phyloP scores from a whole-genome alignment of 1,140 invertebrate species.

The Wiebesia pumilae region DNA sequence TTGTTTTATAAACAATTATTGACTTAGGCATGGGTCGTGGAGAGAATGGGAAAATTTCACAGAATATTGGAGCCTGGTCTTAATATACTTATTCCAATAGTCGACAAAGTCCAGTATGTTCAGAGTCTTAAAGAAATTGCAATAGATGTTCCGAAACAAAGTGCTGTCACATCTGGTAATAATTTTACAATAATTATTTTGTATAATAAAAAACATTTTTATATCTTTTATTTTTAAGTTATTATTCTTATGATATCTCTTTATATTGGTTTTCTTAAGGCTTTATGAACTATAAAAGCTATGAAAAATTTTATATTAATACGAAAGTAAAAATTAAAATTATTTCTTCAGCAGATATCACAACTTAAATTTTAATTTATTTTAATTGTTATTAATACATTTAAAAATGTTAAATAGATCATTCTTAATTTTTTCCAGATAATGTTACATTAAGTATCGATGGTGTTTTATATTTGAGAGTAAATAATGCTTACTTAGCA shows the following conservation, averaged over 20 bases:
- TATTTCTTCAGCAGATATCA: too few relatives aligned
- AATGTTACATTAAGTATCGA: constrained; percentile 98
- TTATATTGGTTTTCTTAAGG: too few relatives aligned
- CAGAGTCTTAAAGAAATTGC: constrained; percentile 99
- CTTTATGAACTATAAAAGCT: too few relatives aligned
- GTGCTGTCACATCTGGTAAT: constrained; percentile 93
- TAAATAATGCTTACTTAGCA: constrained; percentile 94
- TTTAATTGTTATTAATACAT: constrained; percentile 14
- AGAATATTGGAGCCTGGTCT: constrained; percentile 95
- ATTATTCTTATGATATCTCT: too few relatives aligned
- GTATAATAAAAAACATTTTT: not conserved
- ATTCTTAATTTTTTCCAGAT: constrained; percentile 76
- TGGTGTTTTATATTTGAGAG: constrained; percentile 96
- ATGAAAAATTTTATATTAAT: too few relatives aligned
- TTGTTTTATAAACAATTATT: too few relatives aligned
- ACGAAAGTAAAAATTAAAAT: too few relatives aligned
- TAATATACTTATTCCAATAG: constrained; percentile 93
- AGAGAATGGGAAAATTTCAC: constrained; percentile 98
- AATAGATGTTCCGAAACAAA: constrained; percentile 99
- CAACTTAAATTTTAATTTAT: constrained; percentile 13
- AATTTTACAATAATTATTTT: not conserved
- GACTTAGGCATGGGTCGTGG: constrained; percentile 97
- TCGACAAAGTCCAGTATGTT: constrained; percentile 97
- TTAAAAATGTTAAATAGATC: constrained; percentile 1
- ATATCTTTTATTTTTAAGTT: not conserved